Base-by-base conservation (phyloP, 2,113 vertebrate species). In the Thamnaconus septentrionalis region DNA sequence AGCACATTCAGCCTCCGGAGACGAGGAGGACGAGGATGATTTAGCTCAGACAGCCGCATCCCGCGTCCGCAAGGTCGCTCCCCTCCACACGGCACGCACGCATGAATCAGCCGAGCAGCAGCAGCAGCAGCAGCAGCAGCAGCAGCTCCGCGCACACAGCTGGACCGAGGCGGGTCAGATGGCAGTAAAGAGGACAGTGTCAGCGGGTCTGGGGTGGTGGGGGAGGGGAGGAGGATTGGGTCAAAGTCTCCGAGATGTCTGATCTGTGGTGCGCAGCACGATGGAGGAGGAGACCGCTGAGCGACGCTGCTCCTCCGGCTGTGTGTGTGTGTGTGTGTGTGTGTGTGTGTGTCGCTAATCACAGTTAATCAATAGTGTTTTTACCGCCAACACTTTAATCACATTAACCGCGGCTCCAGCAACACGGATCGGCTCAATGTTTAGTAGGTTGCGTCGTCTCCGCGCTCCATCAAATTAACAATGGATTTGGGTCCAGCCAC, bases 391-490 rank as follows among this genome's bases (percentile, higher is more conserved):
- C 56, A 53, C 47, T 59, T 80, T 59, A 59, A 76, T 84, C 61
- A 70, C 44, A 67, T 75, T 51, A 77, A 55, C 40, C 55, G 42
- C 44, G 31, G 55, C n/a, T 5, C 44, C 58, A 61, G 47, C 66
- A 54, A 56, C 56, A 18, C 45, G 54, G 53, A 63, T 72, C 71
- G 46, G 62, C 18, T 31, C 18, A 2, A 31, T 31, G 18, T 31
- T 71, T 64, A 64, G 53, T 68, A 50, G 66, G 69, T 54, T 74
- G 65, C 40, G 31, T 56, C 62, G 56, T 71, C 73, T 79, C 70
- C 72, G 18, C 53, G 66, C 75, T 72, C 68, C 63, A 78, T 77
- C 62, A 85, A 80, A 83, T 81, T 73, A 82, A 82, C 76, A 81
- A 55, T 76, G 79, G 77, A 75, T 82, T 85, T 79, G 79, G 81